Percentiles rank a stretch among this genome's conserved stretches.
These are phyloP conservation scores for Parochlus steinenii DNA, from an alignment of 2,888 invertebrate species.

Conservation along the genomic window DNA sequence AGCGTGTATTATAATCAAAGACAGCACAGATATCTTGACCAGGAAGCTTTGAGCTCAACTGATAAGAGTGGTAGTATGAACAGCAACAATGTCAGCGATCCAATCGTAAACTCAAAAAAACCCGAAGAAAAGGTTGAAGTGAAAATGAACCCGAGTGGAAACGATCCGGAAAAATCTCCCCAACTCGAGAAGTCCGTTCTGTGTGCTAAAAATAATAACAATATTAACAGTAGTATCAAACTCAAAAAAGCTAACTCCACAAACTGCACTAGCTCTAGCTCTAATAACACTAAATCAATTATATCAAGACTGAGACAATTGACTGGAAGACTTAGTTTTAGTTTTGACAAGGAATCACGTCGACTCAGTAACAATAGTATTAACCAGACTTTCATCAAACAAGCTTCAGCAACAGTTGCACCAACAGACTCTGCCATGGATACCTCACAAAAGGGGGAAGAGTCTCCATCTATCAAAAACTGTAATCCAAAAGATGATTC, in stretches of 20 bases:
- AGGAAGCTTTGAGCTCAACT: conserved; percentile 13
- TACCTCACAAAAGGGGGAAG: neutral
- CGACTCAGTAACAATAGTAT: conserved; percentile 18
- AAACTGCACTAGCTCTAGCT: conserved; percentile 3
- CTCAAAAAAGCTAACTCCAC: conserved; percentile 1
- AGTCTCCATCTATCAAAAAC: conserved; percentile 11
- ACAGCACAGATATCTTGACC: conserved; percentile 22
- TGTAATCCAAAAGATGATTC: conserved; percentile 5
- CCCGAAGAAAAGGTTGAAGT: neutral
- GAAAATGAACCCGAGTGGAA: neutral
- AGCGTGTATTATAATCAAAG: conserved; percentile 30
- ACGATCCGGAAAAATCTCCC: conserved; percentile 4
- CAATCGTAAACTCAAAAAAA: too few species aligned
- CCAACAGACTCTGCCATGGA: conserved; percentile 1
- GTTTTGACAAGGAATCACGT: conserved; percentile 28
- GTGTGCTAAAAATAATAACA: conserved; percentile 4
- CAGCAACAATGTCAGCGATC: too few species aligned
- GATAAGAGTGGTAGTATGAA: too few species aligned
- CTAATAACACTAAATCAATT: conserved; percentile 21
- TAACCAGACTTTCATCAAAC: too few species aligned
- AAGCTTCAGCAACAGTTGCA: neutral
- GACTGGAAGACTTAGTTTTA: conserved; percentile 29
- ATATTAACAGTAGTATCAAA: conserved; percentile 9
- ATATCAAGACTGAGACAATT: conserved; percentile 28
- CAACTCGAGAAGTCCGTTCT: too few species aligned